Evolutionary conservation across 1,140 invertebrate species (phyloP), one percentile per base, ranked within the genome.

Genomic region (Calephelis nemesis): DNA sequence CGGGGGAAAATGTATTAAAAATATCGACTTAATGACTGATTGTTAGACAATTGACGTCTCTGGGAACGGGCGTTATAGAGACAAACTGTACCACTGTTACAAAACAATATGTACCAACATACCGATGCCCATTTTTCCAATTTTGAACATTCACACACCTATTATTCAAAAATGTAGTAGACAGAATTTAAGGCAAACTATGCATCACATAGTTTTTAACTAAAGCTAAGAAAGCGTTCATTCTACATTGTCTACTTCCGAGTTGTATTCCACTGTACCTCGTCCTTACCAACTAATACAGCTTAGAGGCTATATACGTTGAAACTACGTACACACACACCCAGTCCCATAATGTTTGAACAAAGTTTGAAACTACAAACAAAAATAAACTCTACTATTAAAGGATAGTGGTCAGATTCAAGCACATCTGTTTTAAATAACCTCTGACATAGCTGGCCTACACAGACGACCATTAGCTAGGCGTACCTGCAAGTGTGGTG

Each of bases 381-480:
- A 50, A 86, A 74, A 78, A 66, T 69, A 70, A 72, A 78, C 82
- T 74, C 67, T 81, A 80, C 69, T 19, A 30, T 7, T 40, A 12
- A 30, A 7, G 8, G 9, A 66, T 62, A 83, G 65, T 73, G 72
- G 39, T 48, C 67, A 79, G 70, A 78, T 67, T 84, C 64, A 10
- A 67, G 73, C 39, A 49, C 47, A 65, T 15, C 0, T 9, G 8
- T 3, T 63, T 72, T 64, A 69, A 63, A 67, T 72, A 71, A 73
- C 63, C 71, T 74, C 69, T 66, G 70, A 67, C 69, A 63, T 65
- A 73, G 65, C 74, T 72, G 66, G 67, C 19, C 67, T 67, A 75
- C 71, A 74, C 76, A 68, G 76, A 75, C 80, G 79, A 85, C 85
- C 84, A 89, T 89, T 90, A 88, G 83, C 82, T 85, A 84, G 77